Base-by-base conservation (phyloP, 2,888 invertebrate species). In the Mesopsocus fuscifrons region DNA sequence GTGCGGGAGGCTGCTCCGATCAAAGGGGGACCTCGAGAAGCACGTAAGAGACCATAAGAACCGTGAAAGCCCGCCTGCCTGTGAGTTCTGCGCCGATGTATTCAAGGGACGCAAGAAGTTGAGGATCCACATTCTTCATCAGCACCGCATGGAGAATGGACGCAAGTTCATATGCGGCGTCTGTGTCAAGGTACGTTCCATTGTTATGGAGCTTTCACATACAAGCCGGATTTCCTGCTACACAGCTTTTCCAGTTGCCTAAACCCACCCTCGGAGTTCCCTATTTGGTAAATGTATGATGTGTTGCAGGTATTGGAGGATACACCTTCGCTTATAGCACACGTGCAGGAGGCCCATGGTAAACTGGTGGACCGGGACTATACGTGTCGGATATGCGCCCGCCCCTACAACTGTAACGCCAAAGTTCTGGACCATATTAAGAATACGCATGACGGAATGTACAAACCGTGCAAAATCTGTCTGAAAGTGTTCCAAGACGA, bases 371-470 rank as follows among this genome's bases (percentile, higher is more conserved):
- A 59, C 5, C 65, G 64, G 38, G 59, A 66, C 1, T 68, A 67
- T 20, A 67, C 68, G 0, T 72, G 71, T 49, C 64, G 67, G 20
- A 66, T 72, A 1, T 72, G 72, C 50, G 72, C 70, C 0, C 71
- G 70, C 51, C 67, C 68, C 46, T 71, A 69, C 50, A 68, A 69
- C 0, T 67, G 67, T 1, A 68, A 68, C 46, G 69, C 69, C 66
- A 71, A 71, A 49, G 68, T 70, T 0, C 66, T 66, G 45, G 70
- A 71, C 51, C 72, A 72, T 49, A 59, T 71, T 32, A 67, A 68
- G 47, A 70, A 69, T 47, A 67, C 67, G 20, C 72, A 72, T 50
- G 70, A 70, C 0, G 60, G 66, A 40, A 67, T 68, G 21, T 71
- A 69, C 47, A 62, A 62, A 33, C 68, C 69, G 1, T 72, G 72